Evolutionary conservation across 2,113 vertebrate species (phyloP).

Genomic region (Pantherophis guttatus): DNA sequence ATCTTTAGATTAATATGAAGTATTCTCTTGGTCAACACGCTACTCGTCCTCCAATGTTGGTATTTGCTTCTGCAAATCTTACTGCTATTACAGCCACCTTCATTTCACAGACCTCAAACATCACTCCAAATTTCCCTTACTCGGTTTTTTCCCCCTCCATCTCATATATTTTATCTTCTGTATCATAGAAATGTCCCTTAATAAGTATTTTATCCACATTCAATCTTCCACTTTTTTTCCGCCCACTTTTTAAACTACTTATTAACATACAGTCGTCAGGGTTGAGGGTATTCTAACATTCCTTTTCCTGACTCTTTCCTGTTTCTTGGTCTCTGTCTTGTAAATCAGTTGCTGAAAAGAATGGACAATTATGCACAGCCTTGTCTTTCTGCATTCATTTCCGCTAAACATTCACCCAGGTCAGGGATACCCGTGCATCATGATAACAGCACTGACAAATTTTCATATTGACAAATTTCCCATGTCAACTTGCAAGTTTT

Average conservation of each 20-base stretch:
- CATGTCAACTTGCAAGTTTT: background rate
- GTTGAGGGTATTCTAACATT: background rate
- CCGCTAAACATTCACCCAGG: background rate
- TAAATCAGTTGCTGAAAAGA: background rate
- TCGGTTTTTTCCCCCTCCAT: background rate
- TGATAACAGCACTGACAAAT: background rate
- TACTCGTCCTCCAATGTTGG: background rate
- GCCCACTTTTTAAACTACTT: background rate
- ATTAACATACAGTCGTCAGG: background rate
- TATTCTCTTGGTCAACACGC: background rate
- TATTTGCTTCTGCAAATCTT: slow-evolving; percentile 6
- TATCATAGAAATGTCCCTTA: background rate
- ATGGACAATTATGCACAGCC: background rate
- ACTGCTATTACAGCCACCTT: background rate
- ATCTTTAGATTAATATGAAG: background rate
- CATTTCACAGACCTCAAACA: background rate
- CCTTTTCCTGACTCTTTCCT: background rate
- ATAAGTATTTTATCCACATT: background rate
- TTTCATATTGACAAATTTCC: background rate
- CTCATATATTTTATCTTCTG: background rate
- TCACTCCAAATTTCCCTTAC: background rate
- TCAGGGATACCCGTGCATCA: background rate
- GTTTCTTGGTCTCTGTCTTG: background rate
- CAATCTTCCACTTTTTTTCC: background rate
- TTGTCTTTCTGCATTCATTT: background rate